A percentile compares a stretch with the other conserved stretches of the same genome.
These are phyloP conservation scores for Seira ritae DNA, from an alignment of 2,888 invertebrate species.

Conservation along the genomic window DNA sequence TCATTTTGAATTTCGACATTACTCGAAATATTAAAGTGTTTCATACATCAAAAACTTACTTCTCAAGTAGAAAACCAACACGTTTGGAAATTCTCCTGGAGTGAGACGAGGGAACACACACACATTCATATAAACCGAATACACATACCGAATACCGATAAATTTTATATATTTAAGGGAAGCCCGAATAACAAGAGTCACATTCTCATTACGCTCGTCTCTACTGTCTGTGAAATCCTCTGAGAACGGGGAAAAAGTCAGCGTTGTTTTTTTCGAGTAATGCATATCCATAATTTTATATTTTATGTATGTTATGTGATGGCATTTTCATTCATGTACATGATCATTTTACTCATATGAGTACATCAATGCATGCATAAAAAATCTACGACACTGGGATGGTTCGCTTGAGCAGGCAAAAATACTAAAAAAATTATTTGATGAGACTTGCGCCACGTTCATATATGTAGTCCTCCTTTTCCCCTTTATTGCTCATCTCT, in stretches of 20 bases:
- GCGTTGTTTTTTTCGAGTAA: slow-evolving; percentile 10
- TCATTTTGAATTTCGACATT: background rate
- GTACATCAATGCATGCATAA: slow-evolving; percentile 51
- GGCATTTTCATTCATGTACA: slow-evolving; percentile 44
- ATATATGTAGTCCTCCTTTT: background rate
- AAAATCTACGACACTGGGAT: slow-evolving; percentile 8
- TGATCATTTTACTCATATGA: slow-evolving; percentile 45
- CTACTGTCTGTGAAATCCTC: background rate
- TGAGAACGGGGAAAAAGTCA: slow-evolving; percentile 31
- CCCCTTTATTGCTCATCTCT: slow-evolving; percentile 16
- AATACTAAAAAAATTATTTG: slow-evolving; percentile 31
- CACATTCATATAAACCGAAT: background rate
- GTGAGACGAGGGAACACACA: too few relatives aligned
- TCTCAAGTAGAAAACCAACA: background rate
- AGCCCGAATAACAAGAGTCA: slow-evolving; percentile 18
- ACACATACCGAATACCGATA: background rate
- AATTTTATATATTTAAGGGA: slow-evolving; percentile 21
- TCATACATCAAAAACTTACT: background rate
- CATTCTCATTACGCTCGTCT: slow-evolving; percentile 42
- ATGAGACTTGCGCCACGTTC: slow-evolving; percentile 27
- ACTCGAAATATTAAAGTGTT: background rate
- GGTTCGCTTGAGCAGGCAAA: slow-evolving; percentile 21
- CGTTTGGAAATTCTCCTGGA: slow-evolving; percentile 8
- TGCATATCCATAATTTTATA: slow-evolving; percentile 41
- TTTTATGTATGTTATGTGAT: slow-evolving; percentile 41